Evolutionary conservation across 2,888 invertebrate genomes (phyloP), one percentile per base, ranked within the genome.

Genomic region (Ariolimax columbianus): DNA sequence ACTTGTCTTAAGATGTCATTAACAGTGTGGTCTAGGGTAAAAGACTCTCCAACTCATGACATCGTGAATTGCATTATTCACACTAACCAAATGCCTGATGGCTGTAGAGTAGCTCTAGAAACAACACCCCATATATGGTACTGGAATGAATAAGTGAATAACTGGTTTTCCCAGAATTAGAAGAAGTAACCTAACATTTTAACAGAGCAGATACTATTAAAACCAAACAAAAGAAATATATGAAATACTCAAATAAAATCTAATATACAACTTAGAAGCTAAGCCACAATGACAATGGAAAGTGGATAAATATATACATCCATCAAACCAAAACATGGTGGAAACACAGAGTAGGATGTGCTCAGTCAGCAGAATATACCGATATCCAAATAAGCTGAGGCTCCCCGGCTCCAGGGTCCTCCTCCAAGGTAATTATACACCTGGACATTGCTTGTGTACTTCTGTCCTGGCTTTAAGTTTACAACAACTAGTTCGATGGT

Each of bases 381-480:
- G 51, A 91, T 88, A 78, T 92, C 91, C 55, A 92, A 81, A 86
- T 88, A 90, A 51, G 89, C 82, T n/a, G 89, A 86, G 11, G 72
- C 75, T 26, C 87, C 87, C 0, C 75, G 47, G 77, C 91, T 90
- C 89, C 89, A 90, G 0, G 90, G 88, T 19, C 99, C 99, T 4
- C 97, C 96, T 0, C 99, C 99, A 95, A 98, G 97, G 90, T 98
- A 97, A 94, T 99, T 99, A 93, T 97, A 98, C 0, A 98, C 98
- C 0, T 98, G 98, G 86, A 99, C 97, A 95, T 98, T 86, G 83
- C 99, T 97, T 82, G 97, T 96, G 92, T 99, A 99, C 26, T 90
- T 89, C 30, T 78, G 55, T 36, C 88, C 89, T n/a, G 88, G 86
- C 17, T 83, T 75, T 30, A 92, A 77, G 36, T 83, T 78, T 33